Evolutionary conservation across 2,888 invertebrate species (phyloP).

Genomic region (Myopa tessellatipennis): DNA sequence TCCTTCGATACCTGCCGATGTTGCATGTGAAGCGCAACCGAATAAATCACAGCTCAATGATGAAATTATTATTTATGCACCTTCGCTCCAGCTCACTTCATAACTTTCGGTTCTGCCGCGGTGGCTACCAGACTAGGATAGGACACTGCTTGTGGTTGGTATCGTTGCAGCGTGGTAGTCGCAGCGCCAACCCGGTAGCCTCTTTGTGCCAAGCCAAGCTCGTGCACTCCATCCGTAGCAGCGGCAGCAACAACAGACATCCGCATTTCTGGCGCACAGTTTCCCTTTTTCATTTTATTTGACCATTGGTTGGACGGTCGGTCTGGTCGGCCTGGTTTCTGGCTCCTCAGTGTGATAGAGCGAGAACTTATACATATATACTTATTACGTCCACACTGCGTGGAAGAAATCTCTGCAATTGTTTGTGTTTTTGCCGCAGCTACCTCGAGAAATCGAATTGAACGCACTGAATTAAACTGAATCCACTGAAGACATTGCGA

Average conservation of each 20-base stretch:
- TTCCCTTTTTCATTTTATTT: constrained; percentile 47
- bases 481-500: constrained; percentile 45
- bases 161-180: background rate
- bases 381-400: constrained; percentile 12
- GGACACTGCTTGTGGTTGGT: constrained; percentile 43
- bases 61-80: constrained; percentile 65
- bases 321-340: constrained; percentile 45
- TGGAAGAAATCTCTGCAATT: constrained; percentile 23
- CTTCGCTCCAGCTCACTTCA: constrained; percentile 59
- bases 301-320: background rate
- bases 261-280: constrained; percentile 30
- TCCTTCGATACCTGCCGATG: constrained; percentile 12
- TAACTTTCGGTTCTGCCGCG: constrained; percentile 39
- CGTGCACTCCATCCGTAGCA: background rate
- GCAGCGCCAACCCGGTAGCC: constrained; percentile 32
- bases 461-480: constrained; percentile 8
- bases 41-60: constrained; percentile 66
- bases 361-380: background rate
- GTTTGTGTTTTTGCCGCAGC: constrained; percentile 13
- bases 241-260: constrained; percentile 37
- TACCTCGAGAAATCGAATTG: constrained; percentile 9
- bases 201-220: constrained; percentile 34
- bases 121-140: constrained; percentile 12
- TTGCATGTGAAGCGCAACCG: constrained; percentile 48
- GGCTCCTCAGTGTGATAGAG: constrained; percentile 43